Evolutionary conservation across 2,113 vertebrate genomes (phyloP), one percentile per base, ranked within the genome.

Genomic region (Mormyrus iriodes): DNA sequence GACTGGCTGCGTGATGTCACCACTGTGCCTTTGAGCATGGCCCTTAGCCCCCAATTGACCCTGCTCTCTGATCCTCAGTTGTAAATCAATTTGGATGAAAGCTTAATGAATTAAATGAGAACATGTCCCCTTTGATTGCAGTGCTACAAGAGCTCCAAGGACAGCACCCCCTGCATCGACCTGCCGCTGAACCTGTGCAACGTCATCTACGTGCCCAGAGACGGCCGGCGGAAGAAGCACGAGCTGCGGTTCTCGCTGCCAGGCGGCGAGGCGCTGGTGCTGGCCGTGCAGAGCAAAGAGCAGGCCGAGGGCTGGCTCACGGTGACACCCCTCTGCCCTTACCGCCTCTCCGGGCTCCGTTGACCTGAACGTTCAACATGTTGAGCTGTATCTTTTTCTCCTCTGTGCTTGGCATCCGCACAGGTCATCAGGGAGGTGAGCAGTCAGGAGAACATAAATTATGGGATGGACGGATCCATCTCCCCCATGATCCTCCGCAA

Each of bases 141-240:
- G 98, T 99, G 98, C 92, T 99, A 96, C 92, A 99, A 99, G 94
- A 99, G 97, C 94, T 97, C 98, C 93, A 99, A 99, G 94, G 98
- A 99, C 93, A 95, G 93, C 61, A 95, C 95, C 86, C 98, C 98
- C 0, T 96, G 98, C 3, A 90, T 97, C 61, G 97, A 98, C 90
- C 96, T 99, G 90, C 94, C 96, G 0, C 94, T 99, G 90, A 93
- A 94, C n/a, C 91, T 94, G 85, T 99, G 98, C 92, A 97, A 92
- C 0, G 97, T 99, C 91, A 96, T 96, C 92, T 99, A 99, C 0
- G 94, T 99, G 86, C 97, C 98, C 49, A 99, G 99, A 93, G 98
- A 99, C 0, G 96, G 97, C 89, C 96, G 97, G 10, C 97, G 97
- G 88, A 99, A 99, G 93, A 97, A 99, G 90, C 98, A 99, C 0